Base-by-base conservation (phyloP, 2,888 invertebrate species). In the Hanleya hanleyi region DNA sequence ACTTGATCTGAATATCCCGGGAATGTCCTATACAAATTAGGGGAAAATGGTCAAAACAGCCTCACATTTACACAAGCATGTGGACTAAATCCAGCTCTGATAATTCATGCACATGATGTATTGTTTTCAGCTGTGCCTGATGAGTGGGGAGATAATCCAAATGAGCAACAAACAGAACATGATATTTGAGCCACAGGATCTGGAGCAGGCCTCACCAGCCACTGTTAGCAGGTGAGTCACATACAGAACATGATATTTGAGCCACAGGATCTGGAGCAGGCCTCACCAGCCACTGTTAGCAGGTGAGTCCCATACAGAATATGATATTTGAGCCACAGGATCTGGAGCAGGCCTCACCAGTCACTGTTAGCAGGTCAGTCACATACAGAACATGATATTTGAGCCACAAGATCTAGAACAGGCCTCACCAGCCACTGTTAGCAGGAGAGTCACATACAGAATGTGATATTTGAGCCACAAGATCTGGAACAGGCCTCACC, bases 111-210 rank as follows among this genome's bases (percentile, higher is more conserved):
- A n/a, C n/a, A n/a, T n/a, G n/a, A 6, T 47, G 15, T 64, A 18
- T 62, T 69, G 47, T 15, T 77, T 81, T 9, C 79, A 89, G 89
- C 79, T 90, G 69, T 90, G 90, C 73, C 78, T 90, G 36, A 90
- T 90, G 90, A 89, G 89, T 83, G 90, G 90, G 32, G 90, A 90
- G 78, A 90, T 90, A 47, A 90, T 90, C 57, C 90, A 90, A 80
- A 90, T 90, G 90, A 87, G 79, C 76, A 86, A 83, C 80, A 87
- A 87, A 77, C 90, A 90, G 82, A 90, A 90, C 81, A 89, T 90
- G 89, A 86, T 90, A 57, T 90, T 90, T 81, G 90, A 90, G 72
- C 88, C 64, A 9, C 86, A 87, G 77, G 89, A 90, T 74, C 78
- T 90, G 67, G 90, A 90, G 76, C 90, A 90, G 71, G 90, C 90